Evolutionary conservation across 2,113 vertebrate genomes (phyloP).

Genomic region (Shinisaurus crocodilurus): DNA sequence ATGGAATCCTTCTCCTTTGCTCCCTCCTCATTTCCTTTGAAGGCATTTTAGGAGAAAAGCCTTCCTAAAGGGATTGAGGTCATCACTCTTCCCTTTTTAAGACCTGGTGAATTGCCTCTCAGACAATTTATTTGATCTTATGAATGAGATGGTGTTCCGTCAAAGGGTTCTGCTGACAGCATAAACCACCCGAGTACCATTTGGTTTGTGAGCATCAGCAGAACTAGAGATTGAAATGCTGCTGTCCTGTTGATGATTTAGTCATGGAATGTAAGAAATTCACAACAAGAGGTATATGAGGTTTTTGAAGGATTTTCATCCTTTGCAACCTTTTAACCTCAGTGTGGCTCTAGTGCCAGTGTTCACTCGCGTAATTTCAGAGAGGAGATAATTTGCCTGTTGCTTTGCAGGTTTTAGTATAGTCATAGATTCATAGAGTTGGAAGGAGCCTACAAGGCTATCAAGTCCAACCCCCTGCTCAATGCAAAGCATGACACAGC

Average conservation of each 20-base stretch:
- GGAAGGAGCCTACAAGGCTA: too few relatives aligned
- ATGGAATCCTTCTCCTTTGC: slow-evolving; percentile 34
- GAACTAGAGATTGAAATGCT: slow-evolving; percentile 47
- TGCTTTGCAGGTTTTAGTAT: slow-evolving; percentile 26
- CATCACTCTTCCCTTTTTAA: slow-evolving; percentile 43
- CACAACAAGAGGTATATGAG: slow-evolving; percentile 59
- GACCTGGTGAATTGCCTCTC: slow-evolving; percentile 57
- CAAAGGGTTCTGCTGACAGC: slow-evolving; percentile 68
- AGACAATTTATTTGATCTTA: slow-evolving; percentile 51
- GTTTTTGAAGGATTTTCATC: slow-evolving; percentile 69
- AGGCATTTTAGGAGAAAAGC: slow-evolving; percentile 47
- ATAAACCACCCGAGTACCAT: fast-evolving
- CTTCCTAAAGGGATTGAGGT: slow-evolving; percentile 60
- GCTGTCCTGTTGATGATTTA: slow-evolving; percentile 25
- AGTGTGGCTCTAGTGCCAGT: slow-evolving; percentile 55
- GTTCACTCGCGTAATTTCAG: slow-evolving; percentile 57
- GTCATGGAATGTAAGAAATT: slow-evolving; percentile 71
- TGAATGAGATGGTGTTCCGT: slow-evolving; percentile 29
- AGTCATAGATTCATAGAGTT: too few relatives aligned
- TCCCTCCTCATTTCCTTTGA: slow-evolving; percentile 7
- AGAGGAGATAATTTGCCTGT: slow-evolving; percentile 29
- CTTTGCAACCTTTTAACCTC: slow-evolving; percentile 56
- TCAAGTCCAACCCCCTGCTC: too few relatives aligned
- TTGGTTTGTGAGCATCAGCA: slow-evolving; percentile 65
- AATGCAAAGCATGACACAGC: slow-evolving; percentile 42